These are phyloP conservation scores for Amphiprion clarkii DNA, from an alignment of 2,797 vertebrate genomes.

Conservation along the genomic window DNA sequence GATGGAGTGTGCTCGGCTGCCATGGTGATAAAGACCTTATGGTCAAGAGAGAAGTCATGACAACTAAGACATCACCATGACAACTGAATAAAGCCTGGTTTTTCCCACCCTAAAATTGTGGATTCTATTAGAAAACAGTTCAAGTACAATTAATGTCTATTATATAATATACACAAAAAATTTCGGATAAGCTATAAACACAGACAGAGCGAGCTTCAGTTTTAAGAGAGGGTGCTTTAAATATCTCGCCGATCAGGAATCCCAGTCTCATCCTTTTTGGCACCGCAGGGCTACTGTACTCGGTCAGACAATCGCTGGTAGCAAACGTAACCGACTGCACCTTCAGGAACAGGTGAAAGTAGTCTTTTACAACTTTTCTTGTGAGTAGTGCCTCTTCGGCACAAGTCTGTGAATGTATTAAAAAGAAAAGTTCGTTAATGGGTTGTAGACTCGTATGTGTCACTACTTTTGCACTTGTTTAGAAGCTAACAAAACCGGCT, in stretches of 20 bases:
- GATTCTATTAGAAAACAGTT: too few species aligned
- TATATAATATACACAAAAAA: background rate
- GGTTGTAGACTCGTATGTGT: constrained; percentile 9
- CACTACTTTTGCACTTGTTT: constrained; percentile 67
- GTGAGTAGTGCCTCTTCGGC: background rate
- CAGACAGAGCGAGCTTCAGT: background rate
- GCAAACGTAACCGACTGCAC: constrained; percentile 44
- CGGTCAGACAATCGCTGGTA: constrained; percentile 46
- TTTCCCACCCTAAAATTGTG: too few species aligned
- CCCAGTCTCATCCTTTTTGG: constrained; percentile 40
- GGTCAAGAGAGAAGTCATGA: too few species aligned
- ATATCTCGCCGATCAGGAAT: background rate
- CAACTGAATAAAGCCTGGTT: too few species aligned
- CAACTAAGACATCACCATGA: too few species aligned
- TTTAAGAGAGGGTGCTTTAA: too few species aligned
- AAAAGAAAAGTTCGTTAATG: background rate
- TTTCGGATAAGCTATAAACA: background rate
- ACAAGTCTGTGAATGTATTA: background rate
- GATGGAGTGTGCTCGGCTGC: too few species aligned
- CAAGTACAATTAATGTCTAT: too few species aligned
- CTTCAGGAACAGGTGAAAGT: constrained; percentile 75
- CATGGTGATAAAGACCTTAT: too few species aligned
- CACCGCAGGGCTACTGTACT: constrained; percentile 67
- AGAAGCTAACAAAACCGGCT: constrained; percentile 60
- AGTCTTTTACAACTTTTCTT: constrained; percentile 51